These are phyloP conservation scores for Campylorhamphus procurvoides DNA, from an alignment of 2,113 vertebrate genomes.

Conservation along the genomic window DNA sequence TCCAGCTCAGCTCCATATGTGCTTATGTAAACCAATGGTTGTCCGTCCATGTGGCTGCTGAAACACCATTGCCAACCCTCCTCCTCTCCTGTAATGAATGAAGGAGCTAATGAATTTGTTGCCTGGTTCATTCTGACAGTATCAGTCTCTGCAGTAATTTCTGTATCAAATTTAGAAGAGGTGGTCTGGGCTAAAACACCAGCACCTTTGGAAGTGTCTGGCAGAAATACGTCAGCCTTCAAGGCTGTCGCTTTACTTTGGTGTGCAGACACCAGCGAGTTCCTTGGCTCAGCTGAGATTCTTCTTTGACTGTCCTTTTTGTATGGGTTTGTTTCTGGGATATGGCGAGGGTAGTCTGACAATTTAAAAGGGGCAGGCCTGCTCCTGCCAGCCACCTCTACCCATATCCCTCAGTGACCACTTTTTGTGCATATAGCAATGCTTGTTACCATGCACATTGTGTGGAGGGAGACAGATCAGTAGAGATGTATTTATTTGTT, in stretches of 20 bases:
- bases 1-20: not conserved
- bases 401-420: fast-evolving
- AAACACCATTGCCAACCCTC: not conserved
- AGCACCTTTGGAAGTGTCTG: not conserved
- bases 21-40: not conserved
- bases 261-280: not conserved
- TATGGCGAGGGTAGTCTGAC: not conserved
- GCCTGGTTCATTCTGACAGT: not conserved
- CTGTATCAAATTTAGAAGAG: not conserved
- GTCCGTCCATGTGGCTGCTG: not conserved
- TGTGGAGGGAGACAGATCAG: not conserved
- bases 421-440: not conserved
- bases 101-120: not conserved
- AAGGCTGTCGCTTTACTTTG: not conserved
- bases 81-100: not conserved
- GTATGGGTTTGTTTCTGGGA: not conserved
- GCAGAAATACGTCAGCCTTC: not conserved
- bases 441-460: not conserved
- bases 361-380: not conserved
- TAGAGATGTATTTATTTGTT: not conserved
- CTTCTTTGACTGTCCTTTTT: not conserved
- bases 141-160: not conserved
- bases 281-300: not conserved
- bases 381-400: not conserved
- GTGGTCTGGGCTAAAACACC: not conserved